Base-by-base conservation (phyloP, 2,113 vertebrate species). In the Ardeotis arabs region DNA sequence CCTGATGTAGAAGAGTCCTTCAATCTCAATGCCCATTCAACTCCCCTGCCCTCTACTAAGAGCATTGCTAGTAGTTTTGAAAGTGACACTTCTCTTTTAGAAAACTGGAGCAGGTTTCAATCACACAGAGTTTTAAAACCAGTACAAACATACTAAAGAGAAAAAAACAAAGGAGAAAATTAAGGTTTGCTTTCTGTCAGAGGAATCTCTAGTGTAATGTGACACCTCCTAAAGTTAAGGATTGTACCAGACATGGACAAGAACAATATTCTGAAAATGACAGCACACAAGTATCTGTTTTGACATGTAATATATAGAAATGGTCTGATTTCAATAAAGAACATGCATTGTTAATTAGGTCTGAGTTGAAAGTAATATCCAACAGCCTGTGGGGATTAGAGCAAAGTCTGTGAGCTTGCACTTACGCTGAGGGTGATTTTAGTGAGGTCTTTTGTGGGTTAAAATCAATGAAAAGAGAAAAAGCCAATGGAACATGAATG, bases 401-500 rank as follows among this genome's bases (percentile, higher is more conserved):
- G 55, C 41, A 81, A 94, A 89, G 68, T 37, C 63, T 76, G 14
- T 56, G 55, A 87, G 25, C 11, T n/a, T 28, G 16, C 33, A n/a
- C 14, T 94, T 95, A 78, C 3, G 39, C 41, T 2, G 1, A 88
- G 72, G 21, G 47, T 14, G 33, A 84, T 88, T 88, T 90, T 64
- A 67, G 25, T 83, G 20, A 74, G 8, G 1, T 6, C 59, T 63
- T 93, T 45, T 76, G 45, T 41, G 75, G 58, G 45, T 69, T 84
- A 69, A 76, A 93, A 86, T 45, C 81, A 90, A 96, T 77, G 47
- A 79, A 91, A 31, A 80, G 55, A 83, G 23, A 95, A 84, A 53
- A 22, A 87, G 8, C 8, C 52, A 88, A 47, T 6, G 4, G 21
- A 88, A 90, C 19, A 86, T 70, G 68, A 95, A 88, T 88, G 50